Base-by-base conservation (phyloP, 2,113 vertebrate species). In the Sinocyclocheilus grahami region DNA sequence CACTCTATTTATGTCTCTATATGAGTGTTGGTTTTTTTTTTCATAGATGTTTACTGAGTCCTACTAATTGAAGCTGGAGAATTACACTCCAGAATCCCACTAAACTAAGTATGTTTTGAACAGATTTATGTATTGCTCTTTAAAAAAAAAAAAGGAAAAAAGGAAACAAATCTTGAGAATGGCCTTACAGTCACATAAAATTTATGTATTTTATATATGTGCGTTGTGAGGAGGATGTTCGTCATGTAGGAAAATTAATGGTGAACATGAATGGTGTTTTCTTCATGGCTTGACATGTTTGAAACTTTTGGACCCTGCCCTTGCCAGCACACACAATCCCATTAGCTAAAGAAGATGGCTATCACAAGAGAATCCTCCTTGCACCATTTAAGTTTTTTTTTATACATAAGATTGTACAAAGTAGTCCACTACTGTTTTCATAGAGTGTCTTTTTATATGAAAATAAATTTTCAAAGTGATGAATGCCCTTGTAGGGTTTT, bases 391-490 rank as follows among this genome's bases (percentile, higher is more conserved):
- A 75, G 76, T 89, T 84, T 91, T 33, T 33, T 33, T 94, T 94
- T 94, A 93, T 94, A 94, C 92, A 92, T 93, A 92, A 90, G 90
- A 93, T 93, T 95, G 93, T 95, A 93, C 91, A 94, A 93, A 94
- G 93, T 93, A 93, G 93, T 93, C 93, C 92, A 93, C 92, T 95
- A 92, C 93, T 94, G 94, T 95, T 95, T 95, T 95, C 94, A 95
- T 94, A 95, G 80, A 88, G 93, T 95, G 91, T 94, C 90, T 94
- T 91, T 95, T 95, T 92, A 94, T 94, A 95, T 95, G 92, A 95
- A 94, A 95, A 94, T 95, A 95, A 93, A 95, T 93, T 94, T 94
- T 94, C 91, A 93, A 94, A 94, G 91, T 85, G 91, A 93, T 86
- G 69, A 55, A 60, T 16, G 63, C 63, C 91, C 92, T 84, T 53